Evolutionary conservation across 2,888 invertebrate species (phyloP).

Genomic region (Eupsilia transversa): DNA sequence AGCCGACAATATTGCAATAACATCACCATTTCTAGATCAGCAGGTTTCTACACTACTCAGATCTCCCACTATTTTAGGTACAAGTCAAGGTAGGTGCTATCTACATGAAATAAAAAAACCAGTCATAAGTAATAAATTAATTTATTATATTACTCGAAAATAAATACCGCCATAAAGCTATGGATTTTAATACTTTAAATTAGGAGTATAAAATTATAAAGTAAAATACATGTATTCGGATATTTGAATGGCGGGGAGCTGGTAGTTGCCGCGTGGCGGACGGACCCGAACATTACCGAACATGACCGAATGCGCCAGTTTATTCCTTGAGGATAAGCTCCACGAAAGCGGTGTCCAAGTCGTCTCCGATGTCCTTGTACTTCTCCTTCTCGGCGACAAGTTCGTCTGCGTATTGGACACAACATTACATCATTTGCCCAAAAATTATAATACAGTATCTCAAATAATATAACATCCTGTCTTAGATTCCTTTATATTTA

Average conservation of each 20-base stretch:
- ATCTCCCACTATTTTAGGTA: conserved; percentile 4
- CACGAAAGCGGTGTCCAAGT: conserved; percentile 99
- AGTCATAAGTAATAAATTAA: conserved; percentile 85
- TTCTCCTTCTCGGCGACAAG: conserved; percentile 99
- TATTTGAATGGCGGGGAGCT: conserved; percentile 82
- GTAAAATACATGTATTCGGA: conserved; percentile 84
- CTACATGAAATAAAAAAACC: conserved; percentile 71
- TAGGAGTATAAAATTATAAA: conserved; percentile 88
- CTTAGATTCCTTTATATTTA: conserved; percentile 22
- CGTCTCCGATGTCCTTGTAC: conserved; percentile 99
- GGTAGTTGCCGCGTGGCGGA: conserved; percentile 64
- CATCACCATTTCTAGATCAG: conserved; percentile 12
- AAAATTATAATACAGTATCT: conserved; percentile 27
- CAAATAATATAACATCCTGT: conserved; percentile 43
- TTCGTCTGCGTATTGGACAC: conserved; percentile 93
- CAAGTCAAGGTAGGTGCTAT: conserved; percentile 21
- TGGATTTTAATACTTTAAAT: conserved; percentile 87
- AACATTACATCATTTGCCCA: conserved; percentile 63
- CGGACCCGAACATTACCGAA: conserved; percentile 61
- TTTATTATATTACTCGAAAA: conserved; percentile 88
- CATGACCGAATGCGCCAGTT: conserved; percentile 63
- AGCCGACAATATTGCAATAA: not conserved
- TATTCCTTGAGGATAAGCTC: conserved; percentile 95
- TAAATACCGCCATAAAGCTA: conserved; percentile 89
- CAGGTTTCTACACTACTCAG: conserved; percentile 9